Percentiles rank a stretch among this genome's conserved stretches.
Evolutionary conservation across 2,113 vertebrate species (phyloP).

Genomic region (Platichthys flesus): DNA sequence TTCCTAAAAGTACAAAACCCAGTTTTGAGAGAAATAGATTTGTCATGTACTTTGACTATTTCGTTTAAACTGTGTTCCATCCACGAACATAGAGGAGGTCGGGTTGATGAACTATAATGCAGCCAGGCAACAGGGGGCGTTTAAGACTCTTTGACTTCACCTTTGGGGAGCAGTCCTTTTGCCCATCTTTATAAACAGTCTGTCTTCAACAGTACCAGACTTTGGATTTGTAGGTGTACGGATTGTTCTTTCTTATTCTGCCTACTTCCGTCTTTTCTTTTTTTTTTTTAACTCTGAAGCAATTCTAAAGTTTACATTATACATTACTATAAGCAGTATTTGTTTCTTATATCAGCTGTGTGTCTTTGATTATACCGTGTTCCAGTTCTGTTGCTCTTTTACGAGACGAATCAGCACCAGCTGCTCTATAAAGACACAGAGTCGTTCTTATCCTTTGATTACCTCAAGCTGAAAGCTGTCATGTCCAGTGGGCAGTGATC

Average conservation of each 20-base stretch:
- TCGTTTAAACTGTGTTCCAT: too few relatives aligned
- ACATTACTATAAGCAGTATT: neutral
- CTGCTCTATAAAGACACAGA: neutral
- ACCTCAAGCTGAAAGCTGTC: conserved; percentile 8
- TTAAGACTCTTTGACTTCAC: too few relatives aligned
- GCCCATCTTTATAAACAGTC: too few relatives aligned
- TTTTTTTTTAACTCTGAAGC: conserved; percentile 1
- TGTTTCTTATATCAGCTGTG: neutral
- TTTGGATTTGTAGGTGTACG: neutral
- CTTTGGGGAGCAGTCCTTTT: too few relatives aligned
- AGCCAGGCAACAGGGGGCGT: too few relatives aligned
- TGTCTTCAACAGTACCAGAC: neutral
- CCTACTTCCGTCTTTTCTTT: too few relatives aligned
- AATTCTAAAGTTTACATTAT: neutral
- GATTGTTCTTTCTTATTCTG: neutral
- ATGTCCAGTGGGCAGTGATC: neutral
- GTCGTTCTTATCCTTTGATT: conserved; percentile 4
- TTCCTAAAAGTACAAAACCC: too few relatives aligned
- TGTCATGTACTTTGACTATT: too few relatives aligned
- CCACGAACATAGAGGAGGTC: too few relatives aligned
- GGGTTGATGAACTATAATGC: too few relatives aligned
- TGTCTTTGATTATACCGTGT: neutral
- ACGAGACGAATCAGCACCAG: neutral
- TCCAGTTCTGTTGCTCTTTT: neutral
- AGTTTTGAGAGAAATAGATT: too few relatives aligned